These are phyloP conservation scores for Oegoconia quadripuncta DNA, from an alignment of 2,888 invertebrate species.

Conservation along the genomic window DNA sequence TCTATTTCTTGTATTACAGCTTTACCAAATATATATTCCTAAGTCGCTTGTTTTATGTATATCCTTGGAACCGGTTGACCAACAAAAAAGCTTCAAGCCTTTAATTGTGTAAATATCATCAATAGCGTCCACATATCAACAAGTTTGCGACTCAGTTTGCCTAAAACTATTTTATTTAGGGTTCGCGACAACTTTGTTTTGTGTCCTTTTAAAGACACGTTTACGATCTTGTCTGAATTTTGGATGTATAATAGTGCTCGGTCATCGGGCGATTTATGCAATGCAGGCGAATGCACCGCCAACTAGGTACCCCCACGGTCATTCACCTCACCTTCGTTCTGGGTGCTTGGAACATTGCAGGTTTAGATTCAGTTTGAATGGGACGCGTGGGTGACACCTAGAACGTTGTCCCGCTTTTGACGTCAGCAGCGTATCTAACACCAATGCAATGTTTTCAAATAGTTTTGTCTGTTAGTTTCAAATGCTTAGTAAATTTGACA, in stretches of 20 bases:
- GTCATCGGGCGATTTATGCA: slow-evolving; percentile 60
- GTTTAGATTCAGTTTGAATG: slow-evolving; percentile 57
- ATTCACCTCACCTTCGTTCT: slow-evolving; percentile 55
- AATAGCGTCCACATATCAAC: no score
- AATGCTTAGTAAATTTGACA: no score
- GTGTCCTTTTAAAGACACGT: slow-evolving; percentile 26
- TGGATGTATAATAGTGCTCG: slow-evolving; percentile 36
- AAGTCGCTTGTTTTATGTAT: no score
- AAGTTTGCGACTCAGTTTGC: neutral
- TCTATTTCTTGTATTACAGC: neutral
- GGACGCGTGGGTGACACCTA: slow-evolving; percentile 47
- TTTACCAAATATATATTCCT: neutral
- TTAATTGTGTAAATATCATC: no score
- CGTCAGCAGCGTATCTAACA: slow-evolving; percentile 11
- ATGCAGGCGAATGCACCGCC: slow-evolving; percentile 46
- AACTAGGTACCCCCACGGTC: slow-evolving; percentile 53
- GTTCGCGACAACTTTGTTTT: slow-evolving; percentile 12
- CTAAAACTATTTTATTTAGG: neutral
- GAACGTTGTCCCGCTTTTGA: slow-evolving; percentile 33
- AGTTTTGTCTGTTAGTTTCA: no score
- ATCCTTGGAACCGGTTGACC: no score
- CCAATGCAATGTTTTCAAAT: no score
- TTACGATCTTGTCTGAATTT: slow-evolving; percentile 32
- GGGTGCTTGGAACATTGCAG: slow-evolving; percentile 41
- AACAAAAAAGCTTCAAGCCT: no score